Base-by-base conservation (phyloP, 2,888 invertebrate genomes). In the Cataglyphis livida region DNA sequence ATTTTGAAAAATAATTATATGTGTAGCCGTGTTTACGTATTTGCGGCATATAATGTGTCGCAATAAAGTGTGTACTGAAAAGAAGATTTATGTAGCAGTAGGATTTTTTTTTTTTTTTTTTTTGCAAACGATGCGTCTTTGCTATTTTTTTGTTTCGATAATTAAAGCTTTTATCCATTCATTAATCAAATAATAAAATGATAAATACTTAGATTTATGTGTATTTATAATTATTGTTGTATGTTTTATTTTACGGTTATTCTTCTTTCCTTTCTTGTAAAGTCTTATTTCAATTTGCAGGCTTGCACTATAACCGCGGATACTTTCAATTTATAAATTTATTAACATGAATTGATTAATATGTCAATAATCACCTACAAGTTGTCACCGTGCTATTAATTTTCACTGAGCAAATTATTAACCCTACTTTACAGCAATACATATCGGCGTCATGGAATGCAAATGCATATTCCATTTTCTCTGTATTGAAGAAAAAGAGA, bases 321-420 rank as follows among this genome's bases (percentile, higher is more conserved):
- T 57, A 41, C 12, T 71, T 78, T 78, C 71, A 71, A 71, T 78
- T 71, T 79, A 73, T 59, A 59, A 73, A 73, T 79, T 79, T 73
- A 73, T 79, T 73, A 71, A 73, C 78, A 59, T 73, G 44, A 18
- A 44, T 35, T 35, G 59, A 79, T 71, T 79, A 79, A 79, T 59
- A 57, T 32, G 12, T 71, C 71, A 71, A 78, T 78, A 78, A 78
- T 78, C 57, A 57, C 4, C 32, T 76, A 68, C 76, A 76, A 76
- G 54, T 44, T 59, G 70, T 59, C 57, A 12, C 3, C 32, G 59
- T n/a, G 75, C 71, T 70, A 76, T 79, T 59, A 79, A 79, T 71
- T 79, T 35, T 57, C 59, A 61, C 48, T 71, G 59, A 35, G 32
- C 35, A 44, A 73, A 73, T 79, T 71, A 79, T 71, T 18, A 35